These are phyloP conservation scores for Paratilapia polleni DNA, from an alignment of 2,113 vertebrate genomes.

Conservation along the genomic window DNA sequence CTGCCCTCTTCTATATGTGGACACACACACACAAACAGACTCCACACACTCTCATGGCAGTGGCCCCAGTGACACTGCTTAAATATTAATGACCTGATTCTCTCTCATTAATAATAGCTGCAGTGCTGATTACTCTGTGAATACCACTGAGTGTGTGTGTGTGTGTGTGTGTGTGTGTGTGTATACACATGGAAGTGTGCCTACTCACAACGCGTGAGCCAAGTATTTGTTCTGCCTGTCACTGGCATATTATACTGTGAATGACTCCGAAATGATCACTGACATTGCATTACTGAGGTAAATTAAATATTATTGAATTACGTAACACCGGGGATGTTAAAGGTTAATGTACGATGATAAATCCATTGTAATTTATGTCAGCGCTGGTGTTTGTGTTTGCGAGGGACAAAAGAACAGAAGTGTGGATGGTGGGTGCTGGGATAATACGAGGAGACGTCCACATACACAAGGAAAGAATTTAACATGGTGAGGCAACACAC, in stretches of 20 bases:
- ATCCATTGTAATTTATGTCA: slow-evolving; percentile 15
- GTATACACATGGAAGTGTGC: slow-evolving; percentile 40
- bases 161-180: slow-evolving; percentile 5
- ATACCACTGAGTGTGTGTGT: slow-evolving; percentile 45
- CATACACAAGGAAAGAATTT: slow-evolving; percentile 22
- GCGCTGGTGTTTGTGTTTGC: background rate
- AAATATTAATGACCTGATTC: slow-evolving; percentile 78
- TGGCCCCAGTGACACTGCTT: slow-evolving; percentile 72
- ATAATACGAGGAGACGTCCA: slow-evolving; percentile 6
- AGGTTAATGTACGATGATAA: slow-evolving; percentile 46
- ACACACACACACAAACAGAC: slow-evolving; percentile 37
- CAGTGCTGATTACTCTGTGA: slow-evolving; percentile 71
- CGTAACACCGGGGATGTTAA: slow-evolving; percentile 29
- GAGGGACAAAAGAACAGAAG: background rate
- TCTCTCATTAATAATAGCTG: slow-evolving; percentile 81
- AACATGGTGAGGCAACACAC: slow-evolving; percentile 3
- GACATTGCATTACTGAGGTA: slow-evolving; percentile 29
- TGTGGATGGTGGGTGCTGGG: background rate
- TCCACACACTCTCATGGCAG: slow-evolving; percentile 43
- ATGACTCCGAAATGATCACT: slow-evolving; percentile 42
- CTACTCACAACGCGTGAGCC: slow-evolving; percentile 41
- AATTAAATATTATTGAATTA: slow-evolving; percentile 47
- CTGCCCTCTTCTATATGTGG: slow-evolving; percentile 61
- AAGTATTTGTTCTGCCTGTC: slow-evolving; percentile 62
- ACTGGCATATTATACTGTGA: slow-evolving; percentile 44